Evolutionary conservation across 1,140 invertebrate genomes (phyloP).

Genomic region (Ylistrum balloti): DNA sequence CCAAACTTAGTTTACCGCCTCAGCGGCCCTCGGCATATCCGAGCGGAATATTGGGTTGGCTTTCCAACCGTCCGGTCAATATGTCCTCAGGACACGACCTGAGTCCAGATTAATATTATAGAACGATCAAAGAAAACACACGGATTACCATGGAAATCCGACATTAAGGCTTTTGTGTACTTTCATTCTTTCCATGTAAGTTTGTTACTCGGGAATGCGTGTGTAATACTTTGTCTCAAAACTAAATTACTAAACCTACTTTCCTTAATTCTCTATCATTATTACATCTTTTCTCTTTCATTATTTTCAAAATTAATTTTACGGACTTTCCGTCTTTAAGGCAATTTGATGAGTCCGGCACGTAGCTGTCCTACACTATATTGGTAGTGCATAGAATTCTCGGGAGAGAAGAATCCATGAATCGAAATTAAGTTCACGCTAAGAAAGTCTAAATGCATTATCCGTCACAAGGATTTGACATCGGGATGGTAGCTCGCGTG

Average conservation of each 20-base stretch:
- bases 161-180: background rate
- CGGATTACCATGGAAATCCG: slow-evolving; percentile 2
- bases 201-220: background rate
- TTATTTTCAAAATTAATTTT: slow-evolving; percentile 19
- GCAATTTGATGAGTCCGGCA: background rate
- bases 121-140: background rate
- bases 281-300: slow-evolving; percentile 23
- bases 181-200: background rate
- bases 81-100: background rate
- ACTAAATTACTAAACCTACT: background rate
- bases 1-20: slow-evolving; percentile 56
- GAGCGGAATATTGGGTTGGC: slow-evolving; percentile 22
- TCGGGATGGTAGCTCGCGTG: slow-evolving; percentile 41
- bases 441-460: slow-evolving; percentile 60
- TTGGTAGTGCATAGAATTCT: slow-evolving; percentile 52
- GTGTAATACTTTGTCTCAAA: background rate
- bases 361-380: background rate
- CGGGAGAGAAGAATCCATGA: slow-evolving; percentile 63
- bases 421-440: slow-evolving; percentile 65
- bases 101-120: background rate
- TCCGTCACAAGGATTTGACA: slow-evolving; percentile 49
- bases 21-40: slow-evolving; percentile 49
- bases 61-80: slow-evolving; percentile 29
- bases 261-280: background rate
- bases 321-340: background rate